These are phyloP conservation scores for Listronotus oregonensis DNA, from an alignment of 1,140 invertebrate genomes.

Conservation along the genomic window DNA sequence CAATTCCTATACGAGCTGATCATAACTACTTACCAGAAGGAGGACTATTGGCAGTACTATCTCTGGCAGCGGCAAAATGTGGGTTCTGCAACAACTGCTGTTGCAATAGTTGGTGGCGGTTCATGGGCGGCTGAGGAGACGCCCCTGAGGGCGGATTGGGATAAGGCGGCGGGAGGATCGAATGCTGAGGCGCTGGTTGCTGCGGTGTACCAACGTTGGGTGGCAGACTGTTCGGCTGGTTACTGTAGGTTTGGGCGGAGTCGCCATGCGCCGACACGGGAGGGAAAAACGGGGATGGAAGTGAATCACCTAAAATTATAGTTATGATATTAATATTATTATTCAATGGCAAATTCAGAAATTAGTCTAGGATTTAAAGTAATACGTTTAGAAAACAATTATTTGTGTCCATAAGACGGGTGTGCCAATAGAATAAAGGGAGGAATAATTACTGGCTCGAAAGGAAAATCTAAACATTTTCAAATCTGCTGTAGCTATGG, in stretches of 20 bases:
- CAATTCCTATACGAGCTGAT: too few relatives aligned
- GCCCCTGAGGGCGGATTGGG: slow-evolving; percentile 58
- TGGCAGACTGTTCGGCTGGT: slow-evolving; percentile 48
- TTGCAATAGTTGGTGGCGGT: slow-evolving; percentile 59
- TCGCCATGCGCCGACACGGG: slow-evolving; percentile 34
- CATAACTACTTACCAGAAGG: slow-evolving; percentile 43
- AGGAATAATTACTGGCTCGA: too few relatives aligned
- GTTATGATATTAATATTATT: too few relatives aligned
- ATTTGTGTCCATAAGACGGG: too few relatives aligned
- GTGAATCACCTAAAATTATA: slow-evolving; percentile 44
- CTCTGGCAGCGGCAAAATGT: slow-evolving; percentile 54
- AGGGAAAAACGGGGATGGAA: slow-evolving; percentile 42
- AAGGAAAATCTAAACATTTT: too few relatives aligned
- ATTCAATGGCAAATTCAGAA: not conserved
- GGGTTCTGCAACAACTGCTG: slow-evolving; percentile 63
- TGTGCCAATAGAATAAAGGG: too few relatives aligned
- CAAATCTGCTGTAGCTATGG: too few relatives aligned
- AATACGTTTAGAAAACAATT: too few relatives aligned
- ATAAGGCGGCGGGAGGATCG: slow-evolving; percentile 58
- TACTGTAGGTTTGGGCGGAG: slow-evolving; percentile 40
- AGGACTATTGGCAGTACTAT: slow-evolving; percentile 43
- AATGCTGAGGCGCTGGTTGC: slow-evolving; percentile 50
- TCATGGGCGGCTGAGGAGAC: slow-evolving; percentile 54
- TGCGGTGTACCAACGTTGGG: slow-evolving; percentile 44
- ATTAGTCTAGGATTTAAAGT: too few relatives aligned